phyloP scores from a whole-genome alignment of 2,888 invertebrate genomes.

The Hipparchia sbordonii region DNA sequence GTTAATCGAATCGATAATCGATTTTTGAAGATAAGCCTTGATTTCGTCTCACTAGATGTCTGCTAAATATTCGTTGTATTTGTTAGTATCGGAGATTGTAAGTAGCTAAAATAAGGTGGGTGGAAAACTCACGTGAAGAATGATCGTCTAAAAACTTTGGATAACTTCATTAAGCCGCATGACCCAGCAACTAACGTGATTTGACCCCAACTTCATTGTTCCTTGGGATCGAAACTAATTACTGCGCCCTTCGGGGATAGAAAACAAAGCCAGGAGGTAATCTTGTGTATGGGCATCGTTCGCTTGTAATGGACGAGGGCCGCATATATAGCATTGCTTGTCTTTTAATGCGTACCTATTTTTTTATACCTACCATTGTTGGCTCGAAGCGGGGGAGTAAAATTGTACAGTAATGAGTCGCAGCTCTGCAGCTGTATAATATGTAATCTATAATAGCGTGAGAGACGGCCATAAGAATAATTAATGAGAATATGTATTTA shows the following conservation, averaged over 20 bases:
- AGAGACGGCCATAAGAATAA: constrained; percentile 3
- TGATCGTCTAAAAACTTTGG: constrained; percentile 5
- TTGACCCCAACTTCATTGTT: constrained; percentile 49
- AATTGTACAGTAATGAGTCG: constrained; percentile 66
- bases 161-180: constrained; percentile 57
- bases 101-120: background rate
- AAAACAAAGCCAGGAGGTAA: constrained; percentile 57
- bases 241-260: constrained; percentile 51
- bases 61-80: background rate
- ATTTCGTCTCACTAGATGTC: background rate
- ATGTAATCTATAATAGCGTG: constrained; percentile 37
- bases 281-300: constrained; percentile 47
- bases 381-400: constrained; percentile 59
- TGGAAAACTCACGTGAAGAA: background rate
- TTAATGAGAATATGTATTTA: background rate
- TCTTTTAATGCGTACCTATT: constrained; percentile 44
- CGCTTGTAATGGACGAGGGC: constrained; percentile 29
- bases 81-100: background rate
- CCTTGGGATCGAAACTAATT: constrained; percentile 50
- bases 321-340: constrained; percentile 20
- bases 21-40: background rate
- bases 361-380: constrained; percentile 55
- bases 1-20: background rate
- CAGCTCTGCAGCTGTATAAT: constrained; percentile 51
- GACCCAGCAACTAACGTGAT: constrained; percentile 60